Base-by-base conservation (phyloP, 2,888 invertebrate genomes). In the Crepidodera aurea region DNA sequence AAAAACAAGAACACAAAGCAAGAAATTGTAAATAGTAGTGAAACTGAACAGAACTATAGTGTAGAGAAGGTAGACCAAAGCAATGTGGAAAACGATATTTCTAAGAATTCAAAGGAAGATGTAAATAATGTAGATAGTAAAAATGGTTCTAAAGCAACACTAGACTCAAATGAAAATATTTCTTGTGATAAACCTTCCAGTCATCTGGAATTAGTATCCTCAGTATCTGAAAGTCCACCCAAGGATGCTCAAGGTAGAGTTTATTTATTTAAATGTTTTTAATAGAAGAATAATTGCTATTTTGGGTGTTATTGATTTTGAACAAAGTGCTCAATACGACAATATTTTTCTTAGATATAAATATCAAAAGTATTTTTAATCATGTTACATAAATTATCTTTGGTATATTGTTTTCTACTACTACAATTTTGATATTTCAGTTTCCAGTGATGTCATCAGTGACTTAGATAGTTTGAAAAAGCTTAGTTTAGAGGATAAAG, bases 141-240 rank as follows among this genome's bases (percentile, higher is more conserved):
- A 58, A 65, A 67, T 57, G 67, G 70, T 60, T 60, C 61, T 64
- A 71, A 70, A 62, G 69, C 69, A 62, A 67, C 68, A 53, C 51
- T 73, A 65, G 72, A 73, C 66, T 71, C 73, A 46, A 74, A 75
- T 65, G 72, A 73, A 51, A 74, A 72, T 60, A 67, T 74, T 60
- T 71, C 70, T 69, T 72, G 68, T 69, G 66, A 70, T 69, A 69
- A 68, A 51, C 63, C 66, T 40, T 55, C 62, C 55, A 53, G 44
- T 15, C 51, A 61, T 40, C 60, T 51, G 54, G 60, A 46, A 29
- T 34, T 25, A 12, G 25, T 27, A 15, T 46, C 46, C 13, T 8
- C 13, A 46, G 25, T 46, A n/a, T 22, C 25, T 22, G 46, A 46
- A 25, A n/a, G 8, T 25, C 15, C 3, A 13, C 10, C 37, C 44